Conservation (phyloP, 37 sponge, comb jelly and placozoan genomes). For the Cladorhizidae sp. region DNA sequence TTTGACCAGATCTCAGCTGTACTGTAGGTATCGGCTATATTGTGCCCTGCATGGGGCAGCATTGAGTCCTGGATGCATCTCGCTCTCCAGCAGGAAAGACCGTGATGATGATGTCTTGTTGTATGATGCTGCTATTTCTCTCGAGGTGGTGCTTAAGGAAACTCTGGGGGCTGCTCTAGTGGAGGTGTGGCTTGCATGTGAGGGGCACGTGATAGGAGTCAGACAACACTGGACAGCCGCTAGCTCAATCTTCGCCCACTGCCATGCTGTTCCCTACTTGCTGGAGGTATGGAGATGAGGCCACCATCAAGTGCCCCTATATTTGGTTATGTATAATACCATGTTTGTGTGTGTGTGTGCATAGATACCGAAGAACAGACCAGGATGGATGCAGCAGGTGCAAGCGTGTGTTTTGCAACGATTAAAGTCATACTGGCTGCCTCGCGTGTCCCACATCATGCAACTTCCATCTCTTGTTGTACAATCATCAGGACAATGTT, state of each 20-base stretch:
- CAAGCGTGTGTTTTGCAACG: neutral
- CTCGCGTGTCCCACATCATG: neutral
- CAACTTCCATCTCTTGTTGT: neutral
- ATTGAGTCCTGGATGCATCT: neutral
- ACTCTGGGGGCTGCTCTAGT: neutral
- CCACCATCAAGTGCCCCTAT: neutral
- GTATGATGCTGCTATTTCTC: too few species aligned
- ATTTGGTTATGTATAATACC: neutral
- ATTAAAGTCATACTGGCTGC: neutral
- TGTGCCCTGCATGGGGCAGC: neutral
- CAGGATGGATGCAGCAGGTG: neutral
- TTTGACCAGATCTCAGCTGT: neutral
- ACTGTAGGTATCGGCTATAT: neutral
- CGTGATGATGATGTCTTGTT: too few species aligned
- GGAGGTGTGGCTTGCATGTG: slow-evolving; percentile 2
- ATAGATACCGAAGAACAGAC: neutral
- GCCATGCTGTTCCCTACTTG: neutral
- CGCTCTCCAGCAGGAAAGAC: too few species aligned
- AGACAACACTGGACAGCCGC: neutral
- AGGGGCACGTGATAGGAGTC: neutral
- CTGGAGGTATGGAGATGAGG: neutral
- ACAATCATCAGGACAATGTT: neutral
- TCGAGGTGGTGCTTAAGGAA: neutral
- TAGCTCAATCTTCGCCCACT: neutral
- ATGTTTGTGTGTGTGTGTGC: neutral